A percentile compares a stretch with the other conserved stretches of the same genome.
These are phyloP conservation scores for Rhineura floridana DNA, from an alignment of 2,113 vertebrate genomes.

Conservation along the genomic window DNA sequence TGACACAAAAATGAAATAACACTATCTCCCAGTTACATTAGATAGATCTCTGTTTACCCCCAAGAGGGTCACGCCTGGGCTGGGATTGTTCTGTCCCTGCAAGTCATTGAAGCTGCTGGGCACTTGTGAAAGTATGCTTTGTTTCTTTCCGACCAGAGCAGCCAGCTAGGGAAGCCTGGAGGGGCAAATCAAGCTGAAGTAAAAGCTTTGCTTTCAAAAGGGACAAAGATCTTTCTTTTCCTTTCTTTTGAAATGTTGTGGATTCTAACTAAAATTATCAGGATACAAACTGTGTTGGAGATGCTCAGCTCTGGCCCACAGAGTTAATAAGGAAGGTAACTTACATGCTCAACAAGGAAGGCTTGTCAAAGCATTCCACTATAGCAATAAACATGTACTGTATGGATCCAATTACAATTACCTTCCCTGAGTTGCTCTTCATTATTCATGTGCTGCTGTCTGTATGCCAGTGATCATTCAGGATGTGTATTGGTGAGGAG, in stretches of 20 bases:
- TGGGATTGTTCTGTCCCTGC: constrained; percentile 32
- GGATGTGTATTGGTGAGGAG: not conserved
- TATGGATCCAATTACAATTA: constrained; percentile 37
- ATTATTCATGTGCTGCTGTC: not conserved
- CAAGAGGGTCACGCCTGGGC: constrained; percentile 45
- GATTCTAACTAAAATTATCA: not conserved
- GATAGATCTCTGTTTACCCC: constrained; percentile 24
- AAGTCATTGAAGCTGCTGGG: constrained; percentile 20
- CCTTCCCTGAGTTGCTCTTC: not conserved
- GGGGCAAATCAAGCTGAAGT: constrained; percentile 40
- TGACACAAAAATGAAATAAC: constrained; percentile 27
- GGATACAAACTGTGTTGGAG: not conserved
- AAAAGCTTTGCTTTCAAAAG: constrained; percentile 48
- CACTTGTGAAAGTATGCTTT: constrained; percentile 55
- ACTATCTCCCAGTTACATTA: not conserved
- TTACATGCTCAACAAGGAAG: constrained; percentile 57
- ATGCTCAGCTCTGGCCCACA: constrained; percentile 57
- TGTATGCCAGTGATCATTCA: constrained; percentile 39
- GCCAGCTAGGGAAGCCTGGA: constrained; percentile 56
- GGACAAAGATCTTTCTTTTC: constrained; percentile 13
- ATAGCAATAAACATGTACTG: constrained; percentile 49
- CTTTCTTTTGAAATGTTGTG: not conserved
- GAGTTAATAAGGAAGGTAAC: constrained; percentile 48
- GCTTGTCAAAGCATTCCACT: constrained; percentile 23
- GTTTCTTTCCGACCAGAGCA: constrained; percentile 54